Percentiles rank a stretch among this genome's conserved stretches.
Conservation (phyloP, 2,888 invertebrate species). For the Mythimna impura region DNA sequence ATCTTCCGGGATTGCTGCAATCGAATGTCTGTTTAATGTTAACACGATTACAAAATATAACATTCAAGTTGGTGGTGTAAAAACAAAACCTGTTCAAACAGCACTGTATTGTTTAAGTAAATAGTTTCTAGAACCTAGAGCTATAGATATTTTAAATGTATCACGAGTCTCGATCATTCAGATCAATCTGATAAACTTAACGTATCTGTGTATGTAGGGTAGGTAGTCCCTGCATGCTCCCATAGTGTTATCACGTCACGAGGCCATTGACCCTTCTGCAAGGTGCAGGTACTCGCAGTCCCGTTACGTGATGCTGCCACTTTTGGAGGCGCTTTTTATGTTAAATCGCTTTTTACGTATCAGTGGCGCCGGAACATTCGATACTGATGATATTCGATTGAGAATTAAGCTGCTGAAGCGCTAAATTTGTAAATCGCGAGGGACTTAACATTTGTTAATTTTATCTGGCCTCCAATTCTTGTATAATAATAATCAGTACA, state of each 20-base stretch:
- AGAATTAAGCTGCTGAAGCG: conserved; percentile 49
- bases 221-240: conserved; percentile 10
- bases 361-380: conserved; percentile 57
- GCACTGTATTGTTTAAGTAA: no score
- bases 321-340: conserved; percentile 57
- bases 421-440: background rate
- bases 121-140: no score
- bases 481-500: no score
- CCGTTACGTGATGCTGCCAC: conserved; percentile 61
- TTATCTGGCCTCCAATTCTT: no score
- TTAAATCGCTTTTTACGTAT: conserved; percentile 56
- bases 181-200: background rate
- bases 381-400: conserved; percentile 20
- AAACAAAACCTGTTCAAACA: no score
- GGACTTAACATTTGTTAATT: background rate
- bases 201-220: no score
- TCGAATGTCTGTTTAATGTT: no score
- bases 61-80: no score
- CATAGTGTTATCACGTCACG: conserved; percentile 34
- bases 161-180: background rate
- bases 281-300: conserved; percentile 55
- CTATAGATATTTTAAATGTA: no score
- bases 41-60: no score
- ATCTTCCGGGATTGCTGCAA: no score
- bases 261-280: conserved; percentile 50